phyloP scores from a whole-genome alignment of 2,113 vertebrate genomes.

The Myodes glareolus region DNA sequence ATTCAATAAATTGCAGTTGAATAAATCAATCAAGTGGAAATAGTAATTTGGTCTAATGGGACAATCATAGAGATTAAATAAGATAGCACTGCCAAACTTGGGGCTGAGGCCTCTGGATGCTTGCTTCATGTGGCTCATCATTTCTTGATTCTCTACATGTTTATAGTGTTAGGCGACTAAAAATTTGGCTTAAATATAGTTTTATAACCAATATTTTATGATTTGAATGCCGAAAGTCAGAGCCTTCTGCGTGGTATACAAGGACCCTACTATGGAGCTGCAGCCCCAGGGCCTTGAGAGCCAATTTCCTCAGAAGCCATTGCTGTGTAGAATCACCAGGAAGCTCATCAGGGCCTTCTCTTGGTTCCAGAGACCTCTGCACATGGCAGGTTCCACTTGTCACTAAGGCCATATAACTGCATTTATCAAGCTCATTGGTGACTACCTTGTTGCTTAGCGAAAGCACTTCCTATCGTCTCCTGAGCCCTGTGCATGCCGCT shows the following conservation, averaged over 20 bases:
- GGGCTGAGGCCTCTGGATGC: background rate
- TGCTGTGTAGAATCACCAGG: background rate
- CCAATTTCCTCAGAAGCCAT: background rate
- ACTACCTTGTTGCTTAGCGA: background rate
- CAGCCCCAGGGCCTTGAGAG: background rate
- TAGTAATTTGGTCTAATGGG: background rate
- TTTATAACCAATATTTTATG: background rate
- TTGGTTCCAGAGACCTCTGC: background rate
- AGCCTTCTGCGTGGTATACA: background rate
- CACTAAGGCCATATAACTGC: background rate
- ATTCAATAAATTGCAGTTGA: constrained; percentile 8
- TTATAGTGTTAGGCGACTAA: background rate
- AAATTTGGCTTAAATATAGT: background rate
- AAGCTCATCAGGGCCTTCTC: background rate
- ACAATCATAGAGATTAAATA: constrained; percentile 5
- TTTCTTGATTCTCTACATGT: background rate
- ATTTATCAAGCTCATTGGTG: background rate
- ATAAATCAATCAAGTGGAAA: background rate
- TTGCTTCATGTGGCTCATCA: background rate
- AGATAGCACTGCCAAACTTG: background rate
- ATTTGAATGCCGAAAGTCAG: background rate
- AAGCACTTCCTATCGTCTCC: background rate
- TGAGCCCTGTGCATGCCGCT: too few relatives aligned
- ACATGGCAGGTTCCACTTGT: background rate
- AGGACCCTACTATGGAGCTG: background rate